Evolutionary conservation across 2,113 vertebrate genomes (phyloP), one percentile per base, ranked within the genome.

Genomic region (Pomatorhinus ruficollis): DNA sequence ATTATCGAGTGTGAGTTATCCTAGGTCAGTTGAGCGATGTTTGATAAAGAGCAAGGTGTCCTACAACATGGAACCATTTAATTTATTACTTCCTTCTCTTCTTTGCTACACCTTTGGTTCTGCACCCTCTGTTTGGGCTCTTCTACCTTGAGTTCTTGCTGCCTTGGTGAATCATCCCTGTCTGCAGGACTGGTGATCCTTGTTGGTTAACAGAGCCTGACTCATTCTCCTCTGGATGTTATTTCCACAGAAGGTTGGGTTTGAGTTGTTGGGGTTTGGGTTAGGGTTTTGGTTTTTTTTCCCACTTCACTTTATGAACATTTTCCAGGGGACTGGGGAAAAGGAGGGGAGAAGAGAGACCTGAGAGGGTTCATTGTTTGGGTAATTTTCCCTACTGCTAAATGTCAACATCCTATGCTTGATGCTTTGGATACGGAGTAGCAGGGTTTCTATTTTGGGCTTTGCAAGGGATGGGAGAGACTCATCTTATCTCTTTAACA

Each of bases 161-260:
- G 87, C 64, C 39, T 85, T 85, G 40, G 22, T 97, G 96, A 97
- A 84, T 97, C 94, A 96, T 80, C 75, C 75, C 77, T 20, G 69
- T 63, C 18, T 59, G 27, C 56, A 92, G 74, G 85, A 87, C 86
- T 31, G 25, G 94, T 95, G 93, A 95, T 92, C 59, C 30, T n/a
- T 59, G 65, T 10, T 3, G 35, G 88, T 75, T 83, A 90, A 75
- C 90, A 90, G 54, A 93, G 82, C 79, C 95, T 98, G 97, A 97
- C 94, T 98, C 97, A 98, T 94, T 87, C 74, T 88, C 77, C 79
- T 96, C 85, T 45, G 71, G 76, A 33, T 64, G 69, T 89, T 95
- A 70, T 95, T 96, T 96, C 93, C 96, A 95, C 69, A 86, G 60
- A 94, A 94, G 64, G 60, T 37, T 95, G 76, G 60, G 76, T n/a